phyloP scores from a whole-genome alignment of 2,797 vertebrate genomes.

The Rhynchonycteris naso region DNA sequence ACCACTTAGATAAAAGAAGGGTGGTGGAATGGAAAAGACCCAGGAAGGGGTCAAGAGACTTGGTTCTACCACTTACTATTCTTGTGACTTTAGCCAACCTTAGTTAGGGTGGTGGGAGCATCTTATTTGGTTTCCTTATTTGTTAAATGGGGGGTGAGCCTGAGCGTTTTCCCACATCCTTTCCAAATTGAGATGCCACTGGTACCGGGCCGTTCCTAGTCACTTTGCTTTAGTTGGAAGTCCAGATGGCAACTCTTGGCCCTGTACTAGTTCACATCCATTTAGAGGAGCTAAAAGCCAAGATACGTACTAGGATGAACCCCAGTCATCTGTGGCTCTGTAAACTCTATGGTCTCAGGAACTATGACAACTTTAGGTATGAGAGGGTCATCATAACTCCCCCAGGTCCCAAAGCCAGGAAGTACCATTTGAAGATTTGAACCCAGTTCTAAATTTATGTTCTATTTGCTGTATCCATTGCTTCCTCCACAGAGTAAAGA shows the following conservation, averaged over 20 bases:
- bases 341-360: neutral
- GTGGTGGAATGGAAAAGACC: neutral
- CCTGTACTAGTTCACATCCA: neutral
- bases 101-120: neutral
- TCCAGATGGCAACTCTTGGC: neutral
- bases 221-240: neutral
- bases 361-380: neutral
- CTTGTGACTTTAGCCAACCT: constrained; percentile 11
- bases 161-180: neutral
- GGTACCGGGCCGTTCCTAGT: neutral
- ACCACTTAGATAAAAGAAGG: neutral
- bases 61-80: neutral
- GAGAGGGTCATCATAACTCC: neutral
- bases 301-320: neutral
- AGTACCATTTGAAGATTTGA: neutral
- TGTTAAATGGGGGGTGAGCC: neutral
- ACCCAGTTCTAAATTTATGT: constrained; percentile 4
- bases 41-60: neutral
- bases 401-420: neutral
- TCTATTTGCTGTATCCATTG: neutral
- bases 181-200: neutral
- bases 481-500: constrained; percentile 20
- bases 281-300: neutral
- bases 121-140: constrained; percentile 15
- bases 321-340: neutral